Evolutionary conservation across 2,888 invertebrate genomes (phyloP).

Genomic region (Mimas tiliae): DNA sequence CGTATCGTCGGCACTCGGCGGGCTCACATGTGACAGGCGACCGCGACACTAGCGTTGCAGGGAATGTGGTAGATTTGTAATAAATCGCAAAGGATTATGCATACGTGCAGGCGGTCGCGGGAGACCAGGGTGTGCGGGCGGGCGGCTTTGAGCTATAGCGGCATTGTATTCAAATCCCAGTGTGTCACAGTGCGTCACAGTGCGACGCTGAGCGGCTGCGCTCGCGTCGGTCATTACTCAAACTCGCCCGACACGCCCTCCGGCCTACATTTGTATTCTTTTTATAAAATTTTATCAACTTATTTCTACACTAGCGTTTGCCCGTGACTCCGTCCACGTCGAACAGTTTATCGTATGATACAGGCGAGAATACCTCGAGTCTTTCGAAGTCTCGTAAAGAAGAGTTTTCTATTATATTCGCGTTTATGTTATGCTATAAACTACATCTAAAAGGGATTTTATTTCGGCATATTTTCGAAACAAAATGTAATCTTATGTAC

Average conservation of each 20-base stretch:
- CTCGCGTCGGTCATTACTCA: conserved; percentile 62
- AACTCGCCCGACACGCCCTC: conserved; percentile 58
- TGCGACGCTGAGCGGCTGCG: conserved; percentile 48
- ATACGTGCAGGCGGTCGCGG: conserved; percentile 61
- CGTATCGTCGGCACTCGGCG: conserved; percentile 14
- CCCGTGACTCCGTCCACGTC: neutral
- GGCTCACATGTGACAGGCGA: conserved; percentile 9
- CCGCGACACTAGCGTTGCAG: conserved; percentile 53
- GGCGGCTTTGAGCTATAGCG: conserved; percentile 78
- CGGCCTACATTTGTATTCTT: conserved; percentile 33
- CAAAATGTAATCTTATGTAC: too few relatives aligned
- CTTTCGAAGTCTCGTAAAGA: too few relatives aligned
- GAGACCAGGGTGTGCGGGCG: conserved; percentile 47
- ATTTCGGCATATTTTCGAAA: too few relatives aligned
- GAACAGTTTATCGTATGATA: neutral
- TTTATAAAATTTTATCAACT: conserved; percentile 12
- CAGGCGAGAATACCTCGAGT: too few relatives aligned
- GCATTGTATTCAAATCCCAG: conserved; percentile 81
- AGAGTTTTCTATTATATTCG: too few relatives aligned
- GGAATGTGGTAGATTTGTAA: conserved; percentile 74
- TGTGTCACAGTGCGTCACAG: conserved; percentile 69
- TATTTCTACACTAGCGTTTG: neutral
- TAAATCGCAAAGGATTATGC: conserved; percentile 71
- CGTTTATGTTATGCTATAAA: too few relatives aligned
- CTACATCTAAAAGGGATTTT: too few relatives aligned